Evolutionary conservation across 2,797 vertebrate genomes (phyloP), one percentile per base, ranked within the genome.

Genomic region (Semotilus atromaculatus): DNA sequence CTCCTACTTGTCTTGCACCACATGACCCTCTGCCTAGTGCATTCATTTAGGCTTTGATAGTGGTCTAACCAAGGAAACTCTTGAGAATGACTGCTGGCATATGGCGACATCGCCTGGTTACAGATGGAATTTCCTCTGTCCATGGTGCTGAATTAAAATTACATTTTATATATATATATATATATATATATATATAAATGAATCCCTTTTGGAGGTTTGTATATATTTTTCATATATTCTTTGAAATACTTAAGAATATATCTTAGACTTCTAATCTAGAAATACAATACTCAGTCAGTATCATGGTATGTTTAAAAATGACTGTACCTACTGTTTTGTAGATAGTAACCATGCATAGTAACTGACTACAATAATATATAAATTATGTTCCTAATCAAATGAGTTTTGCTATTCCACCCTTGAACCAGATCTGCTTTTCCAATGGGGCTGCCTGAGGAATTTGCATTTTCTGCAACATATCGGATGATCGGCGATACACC

Each of bases 401-500:
- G 31, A 78, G 14, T 71, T 10, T 74, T 78, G 40, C 53, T 31
- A 11, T 83, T 86, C 9, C 16, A 16, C 58, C 66, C 40, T 53
- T 62, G 1, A 71, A 70, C 73, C 92, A 97, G 97, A 87, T 95
- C 95, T 85, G 93, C 96, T 10, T 97, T 96, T 92, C 95, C 96
- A 51, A 90, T 92, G 0, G 97, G 96, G 68, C 90, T 97, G 64
- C 96, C 96, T 0, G 95, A 96, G 67, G 96, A 97, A 90, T 97
- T 97, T 88, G 94, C 94, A 23, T 97, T 98, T 90, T 91, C 96
- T 88, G 94, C 94, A 13, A 95, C 96, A 87, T 94, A 97, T 89
- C 96, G 96, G 86, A 97, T 97, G 96, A 94, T 91, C 88, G 95
- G 94, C 85, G 93, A 90, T 84, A 95, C 96, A 1, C 88, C 95